Base-by-base conservation (phyloP, 2,797 vertebrate genomes). In the Tolypeutes matacus region DNA sequence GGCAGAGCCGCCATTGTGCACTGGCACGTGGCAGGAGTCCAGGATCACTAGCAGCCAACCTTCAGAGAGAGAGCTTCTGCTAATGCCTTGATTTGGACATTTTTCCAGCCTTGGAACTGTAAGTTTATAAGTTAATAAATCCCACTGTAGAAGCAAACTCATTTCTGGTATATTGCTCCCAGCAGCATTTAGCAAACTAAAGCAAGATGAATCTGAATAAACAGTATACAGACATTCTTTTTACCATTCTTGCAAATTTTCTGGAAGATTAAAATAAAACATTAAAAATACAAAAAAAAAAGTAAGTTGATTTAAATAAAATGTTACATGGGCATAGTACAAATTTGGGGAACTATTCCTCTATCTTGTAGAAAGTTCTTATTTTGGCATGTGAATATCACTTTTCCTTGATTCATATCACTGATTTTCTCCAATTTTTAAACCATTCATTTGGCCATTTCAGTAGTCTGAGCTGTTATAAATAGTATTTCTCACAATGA, bases 231-330 rank as follows among this genome's bases (percentile, higher is more conserved):
- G 9, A n/a, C 3, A 12, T 78, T 58, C 62, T 83, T 81, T 36
- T 6, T 31, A 70, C n/a, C 11, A 7, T 13, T 80, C 29, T 82
- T 92, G 23, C 0, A 56, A 46, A 42, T 70, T 91, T 89, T 70
- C 65, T 46, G 34, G 34, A 49, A 39, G 13, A 90, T 73, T 80
- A 62, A 46, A 65, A 70, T 75, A 25, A 11, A 89, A 76, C 0
- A n/a, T 67, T 65, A 51, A 81, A 53, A 91, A 87, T 56, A 67
- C 13, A 69, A 18, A 72, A 65, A 72, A 88, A 67, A 88, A 67
- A 53, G 4, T 60, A 13, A 80, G 42, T 81, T 58, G 20, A 34
- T 95, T 69, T 56, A 46, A 46, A 42, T 78, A 64, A 64, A 64
- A 53, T 89, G 17, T 46, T 42, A 36, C 34, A 29, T 56, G 49